A percentile compares a stretch with the other conserved stretches of the same genome.
These are phyloP conservation scores for Pelvicachromis taeniatus DNA, from an alignment of 2,113 vertebrate genomes.

Conservation along the genomic window DNA sequence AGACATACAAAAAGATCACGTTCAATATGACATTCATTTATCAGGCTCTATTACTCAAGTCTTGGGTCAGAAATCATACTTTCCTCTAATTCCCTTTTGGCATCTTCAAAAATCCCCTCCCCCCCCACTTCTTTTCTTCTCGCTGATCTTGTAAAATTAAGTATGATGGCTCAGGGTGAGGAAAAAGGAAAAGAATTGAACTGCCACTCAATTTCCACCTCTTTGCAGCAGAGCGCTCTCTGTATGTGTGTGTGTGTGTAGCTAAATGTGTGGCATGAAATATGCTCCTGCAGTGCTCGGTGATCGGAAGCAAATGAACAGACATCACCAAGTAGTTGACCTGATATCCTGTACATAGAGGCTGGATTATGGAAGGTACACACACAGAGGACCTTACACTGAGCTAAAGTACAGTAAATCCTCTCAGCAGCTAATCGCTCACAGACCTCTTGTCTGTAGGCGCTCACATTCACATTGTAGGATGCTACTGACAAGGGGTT, in stretches of 20 bases:
- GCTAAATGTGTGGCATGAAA: not conserved
- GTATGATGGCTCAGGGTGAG: slow-evolving; percentile 35
- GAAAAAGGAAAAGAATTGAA: slow-evolving; percentile 42
- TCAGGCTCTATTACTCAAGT: slow-evolving; percentile 8
- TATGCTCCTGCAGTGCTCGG: not conserved
- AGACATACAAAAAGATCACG: slow-evolving; percentile 25
- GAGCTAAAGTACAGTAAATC: slow-evolving; percentile 38
- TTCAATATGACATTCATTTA: slow-evolving; percentile 50
- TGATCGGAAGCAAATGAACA: not conserved
- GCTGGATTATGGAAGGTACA: not conserved
- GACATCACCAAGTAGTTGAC: slow-evolving; percentile 6
- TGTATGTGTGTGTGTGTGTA: not conserved
- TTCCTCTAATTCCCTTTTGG: slow-evolving; percentile 30
- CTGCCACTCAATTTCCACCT: slow-evolving; percentile 47
- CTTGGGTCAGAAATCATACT: slow-evolving; percentile 41
- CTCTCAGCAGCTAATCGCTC: slow-evolving; percentile 41
- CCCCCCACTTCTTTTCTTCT: not conserved
- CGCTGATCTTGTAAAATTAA: slow-evolving; percentile 41
- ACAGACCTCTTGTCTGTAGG: slow-evolving; percentile 16
- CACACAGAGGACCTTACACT: slow-evolving; percentile 4
- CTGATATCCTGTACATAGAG: slow-evolving; percentile 21
- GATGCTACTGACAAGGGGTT: not conserved
- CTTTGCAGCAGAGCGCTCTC: not conserved
- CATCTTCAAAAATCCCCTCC: slow-evolving; percentile 12
- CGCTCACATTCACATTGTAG: slow-evolving; percentile 5